Base-by-base conservation (phyloP, 1,140 invertebrate genomes). In the Mya arenaria region DNA sequence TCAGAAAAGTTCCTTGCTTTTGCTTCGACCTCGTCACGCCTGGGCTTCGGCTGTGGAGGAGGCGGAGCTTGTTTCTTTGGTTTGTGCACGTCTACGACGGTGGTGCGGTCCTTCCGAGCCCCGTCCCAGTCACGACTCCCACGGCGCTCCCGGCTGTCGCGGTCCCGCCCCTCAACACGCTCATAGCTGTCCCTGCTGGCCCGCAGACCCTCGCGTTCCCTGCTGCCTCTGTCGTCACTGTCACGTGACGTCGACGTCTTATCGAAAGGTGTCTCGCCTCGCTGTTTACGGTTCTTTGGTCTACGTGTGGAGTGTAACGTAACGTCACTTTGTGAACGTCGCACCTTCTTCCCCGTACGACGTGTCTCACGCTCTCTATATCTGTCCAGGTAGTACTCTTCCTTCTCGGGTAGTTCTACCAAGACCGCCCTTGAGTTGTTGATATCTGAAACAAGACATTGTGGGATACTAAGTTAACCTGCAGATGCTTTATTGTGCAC, bases 261-360 rank as follows among this genome's bases (percentile, higher is more conserved):
- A 23, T 80, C 77, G 44, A 73, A 73, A 8, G 79, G 79, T 13
- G 79, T 56, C 37, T 82, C 58, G 28, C 62, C 44, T n/a, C 79
- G 68, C 37, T 82, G 79, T 66, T 56, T 63, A 56, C 62, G 72
- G 48, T 82, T 82, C 66, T 82, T 82, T 48, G 60, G 69, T 63
- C 79, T 62, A 0, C 79, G 37, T 15, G 79, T 82, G 10, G 79
- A 82, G 34, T 82, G 79, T 36, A 72, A 39, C 23, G 79, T 82
- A 37, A 74, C 79, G 71, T 82, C 79, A 74, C 79, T 82, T 34
- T 82, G 79, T 37, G 79, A 82, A 36, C 79, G 68, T 23, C 41
- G 56, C 17, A 82, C 79, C 30, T 82, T 74, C 56, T 82, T 82
- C 25, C 79, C 79, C 8, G 79, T 82, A 30, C 79, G 28, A n/a